Evolutionary conservation across 2,888 invertebrate species (phyloP).

Genomic region (Resseliella maxima): DNA sequence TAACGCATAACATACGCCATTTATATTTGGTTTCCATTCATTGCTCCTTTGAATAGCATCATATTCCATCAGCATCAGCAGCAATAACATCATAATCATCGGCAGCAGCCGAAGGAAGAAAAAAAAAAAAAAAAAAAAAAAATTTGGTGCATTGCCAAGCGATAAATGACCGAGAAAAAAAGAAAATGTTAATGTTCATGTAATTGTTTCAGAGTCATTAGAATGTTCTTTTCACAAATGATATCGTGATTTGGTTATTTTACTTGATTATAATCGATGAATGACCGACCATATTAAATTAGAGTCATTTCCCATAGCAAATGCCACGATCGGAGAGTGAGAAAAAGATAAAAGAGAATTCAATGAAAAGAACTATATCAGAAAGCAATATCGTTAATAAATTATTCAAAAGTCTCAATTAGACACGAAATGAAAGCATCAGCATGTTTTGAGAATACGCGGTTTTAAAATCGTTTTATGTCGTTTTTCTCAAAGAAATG

Average conservation of each 20-base stretch:
- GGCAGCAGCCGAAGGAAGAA: neutral
- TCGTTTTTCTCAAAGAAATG: neutral
- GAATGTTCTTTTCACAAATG: neutral
- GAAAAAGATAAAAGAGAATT: neutral
- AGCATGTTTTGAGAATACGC: neutral
- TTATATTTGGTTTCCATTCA: neutral
- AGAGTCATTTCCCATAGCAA: neutral
- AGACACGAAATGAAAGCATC: neutral
- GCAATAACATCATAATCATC: no score
- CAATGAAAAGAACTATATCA: slow-evolving; percentile 4
- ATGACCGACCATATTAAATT: slow-evolving; percentile 18
- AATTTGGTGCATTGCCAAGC: slow-evolving; percentile 18
- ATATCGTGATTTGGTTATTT: slow-evolving; percentile 3
- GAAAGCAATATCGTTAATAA: slow-evolving; percentile 16
- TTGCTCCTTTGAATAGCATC: neutral
- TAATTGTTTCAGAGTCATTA: slow-evolving; percentile 47
- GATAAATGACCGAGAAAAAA: no score
- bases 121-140: neutral
- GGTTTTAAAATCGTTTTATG: slow-evolving; percentile 31
- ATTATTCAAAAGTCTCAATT: slow-evolving; percentile 51
- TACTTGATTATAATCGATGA: neutral
- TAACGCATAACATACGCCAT: slow-evolving; percentile 50
- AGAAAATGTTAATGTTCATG: neutral
- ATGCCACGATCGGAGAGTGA: neutral
- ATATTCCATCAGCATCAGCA: no score